Base-by-base conservation (phyloP, 30 jellyfish, hydroid and myxozoan species). In the Pseudorhiza aurosa region DNA sequence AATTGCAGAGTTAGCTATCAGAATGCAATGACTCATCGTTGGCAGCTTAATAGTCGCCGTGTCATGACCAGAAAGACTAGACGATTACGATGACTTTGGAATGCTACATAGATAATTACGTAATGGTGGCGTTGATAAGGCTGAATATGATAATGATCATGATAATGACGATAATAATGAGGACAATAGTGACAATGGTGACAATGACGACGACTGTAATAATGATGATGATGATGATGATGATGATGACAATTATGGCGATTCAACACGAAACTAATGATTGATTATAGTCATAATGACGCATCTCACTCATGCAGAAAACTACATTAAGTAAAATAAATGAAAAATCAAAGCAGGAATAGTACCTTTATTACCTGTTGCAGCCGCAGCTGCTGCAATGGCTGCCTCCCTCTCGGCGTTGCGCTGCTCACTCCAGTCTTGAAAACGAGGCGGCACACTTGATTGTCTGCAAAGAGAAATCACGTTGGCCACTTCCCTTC, bases 381-480 rank as follows among this genome's bases (percentile, higher is more conserved):
- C 93, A 39, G 97, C 97, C 19, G 96, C 97, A 36, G 91, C 93
- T 24, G 96, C 97, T 14, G 93, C 97, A 5, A 89, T 82, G 18
- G 97, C 97, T 58, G 97, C 95, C 81, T 89, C 96, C 39, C 91
- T 89, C 53, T 89, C 97, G 4, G 97, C 94, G 31, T 70, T 82
- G 17, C 80, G 71, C 78, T 82, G 94, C 29, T 82, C 87, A 30
- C 75, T 72, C 94, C 86, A 82, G 57, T 69, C 94, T 58, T 82
- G 87, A 58, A 82, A 82, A n/a, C 81, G 94, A 55, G 94, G 94
- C 40, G 87, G 81, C 0, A 55, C 63, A 42, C 29, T 69, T n/a
- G 87, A 9, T 42, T 57, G 94, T 64, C 94, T 82, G 67, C 18
- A 59, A 24, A 60, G 22, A 75, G 42, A 35, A 57, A 12, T 7